Percentiles rank a stretch among this genome's conserved stretches.
These are phyloP conservation scores for Callitettix versicolor DNA, from an alignment of 1,140 invertebrate genomes.

Conservation along the genomic window DNA sequence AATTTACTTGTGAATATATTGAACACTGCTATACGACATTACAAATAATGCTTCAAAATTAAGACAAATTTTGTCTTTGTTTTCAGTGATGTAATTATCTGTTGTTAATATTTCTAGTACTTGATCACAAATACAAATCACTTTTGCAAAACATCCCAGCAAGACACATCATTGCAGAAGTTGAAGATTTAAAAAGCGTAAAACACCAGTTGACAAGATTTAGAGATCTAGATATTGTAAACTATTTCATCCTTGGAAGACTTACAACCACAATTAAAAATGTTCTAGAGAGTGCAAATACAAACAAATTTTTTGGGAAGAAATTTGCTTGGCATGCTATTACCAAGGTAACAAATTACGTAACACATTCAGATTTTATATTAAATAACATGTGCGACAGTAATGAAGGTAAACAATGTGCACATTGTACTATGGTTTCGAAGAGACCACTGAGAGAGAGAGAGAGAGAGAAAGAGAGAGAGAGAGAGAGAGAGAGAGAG, in stretches of 20 bases:
- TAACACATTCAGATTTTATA: not conserved
- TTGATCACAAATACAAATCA: conserved; percentile 88
- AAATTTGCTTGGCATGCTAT: conserved; percentile 52
- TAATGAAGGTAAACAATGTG: too few species aligned
- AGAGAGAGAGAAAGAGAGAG: too few species aligned
- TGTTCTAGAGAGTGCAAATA: conserved; percentile 46
- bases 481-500: too few species aligned
- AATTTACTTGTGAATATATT: too few species aligned
- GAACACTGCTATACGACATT: too few species aligned
- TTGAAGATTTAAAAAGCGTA: conserved; percentile 40
- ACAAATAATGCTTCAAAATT: too few species aligned
- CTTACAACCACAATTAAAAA: conserved; percentile 48
- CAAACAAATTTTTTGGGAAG: conserved; percentile 35
- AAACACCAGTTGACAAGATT: conserved; percentile 56
- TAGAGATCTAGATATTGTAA: conserved; percentile 72
- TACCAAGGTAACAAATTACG: conserved; percentile 38
- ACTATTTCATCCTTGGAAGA: conserved; percentile 72
- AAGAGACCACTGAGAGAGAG: too few species aligned
- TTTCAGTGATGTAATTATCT: too few species aligned
- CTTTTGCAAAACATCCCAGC: conserved; percentile 77
- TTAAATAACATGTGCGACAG: too few species aligned
- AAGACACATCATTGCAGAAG: conserved; percentile 65
- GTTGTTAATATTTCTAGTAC: conserved; percentile 51
- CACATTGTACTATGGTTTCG: too few species aligned
- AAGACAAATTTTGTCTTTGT: too few species aligned